Evolutionary conservation across 2,888 invertebrate species (phyloP).

Genomic region (Acheta domesticus): DNA sequence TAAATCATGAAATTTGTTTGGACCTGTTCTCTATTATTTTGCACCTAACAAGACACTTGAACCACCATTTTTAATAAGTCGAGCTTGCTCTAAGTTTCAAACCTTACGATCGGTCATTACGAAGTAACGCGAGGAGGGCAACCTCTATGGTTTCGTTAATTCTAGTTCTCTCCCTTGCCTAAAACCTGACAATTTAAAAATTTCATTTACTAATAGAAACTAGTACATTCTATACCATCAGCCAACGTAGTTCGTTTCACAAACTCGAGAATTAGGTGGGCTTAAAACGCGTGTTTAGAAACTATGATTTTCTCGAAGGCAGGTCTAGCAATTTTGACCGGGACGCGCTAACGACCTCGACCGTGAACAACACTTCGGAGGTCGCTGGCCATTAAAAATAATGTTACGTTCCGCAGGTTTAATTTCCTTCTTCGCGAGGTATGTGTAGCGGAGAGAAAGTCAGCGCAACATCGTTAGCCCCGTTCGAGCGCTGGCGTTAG

Average conservation of each 20-base stretch:
- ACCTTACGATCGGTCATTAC: no score
- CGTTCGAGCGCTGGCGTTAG: not conserved
- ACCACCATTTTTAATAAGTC: no score
- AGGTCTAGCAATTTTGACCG: not conserved
- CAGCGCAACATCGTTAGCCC: not conserved
- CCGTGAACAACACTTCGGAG: not conserved
- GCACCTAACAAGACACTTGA: no score
- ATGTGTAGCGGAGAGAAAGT: constrained; percentile 1
- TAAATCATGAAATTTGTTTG: no score
- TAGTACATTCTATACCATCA: not conserved
- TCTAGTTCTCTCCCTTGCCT: not conserved
- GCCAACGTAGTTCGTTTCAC: not conserved
- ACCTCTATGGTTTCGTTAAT: no score
- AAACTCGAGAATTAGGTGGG: not conserved
- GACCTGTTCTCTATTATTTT: no score
- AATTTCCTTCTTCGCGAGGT: not conserved
- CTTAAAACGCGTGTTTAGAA: not conserved
- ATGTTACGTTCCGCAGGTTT: not conserved
- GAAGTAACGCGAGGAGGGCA: no score
- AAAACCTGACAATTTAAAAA: not conserved
- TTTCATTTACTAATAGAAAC: not conserved
- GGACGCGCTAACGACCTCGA: not conserved
- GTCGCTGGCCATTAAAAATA: not conserved
- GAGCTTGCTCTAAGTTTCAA: no score
- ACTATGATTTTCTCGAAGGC: not conserved